Base-by-base conservation (phyloP, 2,797 vertebrate species). In the Nannoperca australis region DNA sequence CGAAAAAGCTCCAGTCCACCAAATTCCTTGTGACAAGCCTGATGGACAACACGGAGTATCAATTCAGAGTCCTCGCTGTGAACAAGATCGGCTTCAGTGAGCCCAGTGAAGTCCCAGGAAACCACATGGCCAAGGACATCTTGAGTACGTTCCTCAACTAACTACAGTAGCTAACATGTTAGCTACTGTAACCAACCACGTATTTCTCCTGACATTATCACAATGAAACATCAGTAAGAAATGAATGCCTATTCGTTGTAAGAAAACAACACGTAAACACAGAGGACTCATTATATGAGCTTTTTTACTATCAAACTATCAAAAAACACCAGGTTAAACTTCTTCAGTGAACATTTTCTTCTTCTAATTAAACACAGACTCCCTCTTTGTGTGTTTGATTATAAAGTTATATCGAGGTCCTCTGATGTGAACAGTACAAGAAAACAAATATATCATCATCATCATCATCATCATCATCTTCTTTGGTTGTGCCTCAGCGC, bases 31-130 rank as follows among this genome's bases (percentile, higher is more conserved):
- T 97, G 73, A 97, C 96, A 0, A 96, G 96, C 69, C 95, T 99
- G 62, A 95, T 96, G 68, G 96, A 98, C 86, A 92, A 93, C 73
- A 96, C 88, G 2, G 97, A 99, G 58, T 99, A 99, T 92, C 96
- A 99, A 89, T 99, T 99, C 96, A 97, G 97, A 2, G 94, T 99
- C 73, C 94, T 88, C 13, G 98, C 98, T 3, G 96, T 99, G 65
- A 99, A 99, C 94, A 99, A 96, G 93, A 96, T 99, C 34, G 98
- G 98, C 81, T 97, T 96, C 90, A 99, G 98, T 8, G 98, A 99
- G 74, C 97, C 98, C 86, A 99, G 98, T 63, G 97, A 99, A 14
- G 96, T 99, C 83, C 98, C 98, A 40, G 98, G 97, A 69, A 99
- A 96, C 71, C 97, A 99, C 89, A 91, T 84, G 78, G 91, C 98